phyloP scores from a whole-genome alignment of 2,113 vertebrate genomes.

The Propithecus coquereli region DNA sequence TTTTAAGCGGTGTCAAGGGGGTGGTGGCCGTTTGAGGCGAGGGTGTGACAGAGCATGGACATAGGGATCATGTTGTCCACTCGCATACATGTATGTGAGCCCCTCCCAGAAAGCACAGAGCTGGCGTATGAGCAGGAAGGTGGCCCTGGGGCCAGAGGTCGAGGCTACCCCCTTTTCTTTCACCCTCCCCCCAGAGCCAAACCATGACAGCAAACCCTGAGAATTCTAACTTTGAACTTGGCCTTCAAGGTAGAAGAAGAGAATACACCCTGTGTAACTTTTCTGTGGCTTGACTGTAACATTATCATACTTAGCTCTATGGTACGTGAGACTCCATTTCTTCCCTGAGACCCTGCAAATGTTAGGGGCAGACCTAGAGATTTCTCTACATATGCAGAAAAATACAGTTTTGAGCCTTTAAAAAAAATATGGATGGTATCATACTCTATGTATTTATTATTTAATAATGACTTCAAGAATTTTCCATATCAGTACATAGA shows the following conservation, averaged over 20 bases:
- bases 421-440: no score
- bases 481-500: background rate
- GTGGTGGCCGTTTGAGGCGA: background rate
- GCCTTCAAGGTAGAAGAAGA: background rate
- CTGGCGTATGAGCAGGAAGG: background rate
- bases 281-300: background rate
- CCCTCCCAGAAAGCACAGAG: accelerated
- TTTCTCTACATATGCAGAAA: background rate
- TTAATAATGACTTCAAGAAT: background rate
- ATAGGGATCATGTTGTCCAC: accelerated
- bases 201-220: accelerated
- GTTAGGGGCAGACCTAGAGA: background rate
- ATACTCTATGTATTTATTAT: background rate
- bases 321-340: background rate
- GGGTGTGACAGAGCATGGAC: background rate
- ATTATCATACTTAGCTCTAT: background rate
- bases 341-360: background rate
- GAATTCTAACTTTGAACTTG: background rate
- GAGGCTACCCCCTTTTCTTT: accelerated
- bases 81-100: no score
- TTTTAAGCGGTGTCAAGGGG: background rate
- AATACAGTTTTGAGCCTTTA: background rate
- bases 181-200: background rate
- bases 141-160: background rate
- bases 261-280: background rate